phyloP scores from a whole-genome alignment of 2,888 invertebrate genomes.

The Aphidoletes aphidimyza region DNA sequence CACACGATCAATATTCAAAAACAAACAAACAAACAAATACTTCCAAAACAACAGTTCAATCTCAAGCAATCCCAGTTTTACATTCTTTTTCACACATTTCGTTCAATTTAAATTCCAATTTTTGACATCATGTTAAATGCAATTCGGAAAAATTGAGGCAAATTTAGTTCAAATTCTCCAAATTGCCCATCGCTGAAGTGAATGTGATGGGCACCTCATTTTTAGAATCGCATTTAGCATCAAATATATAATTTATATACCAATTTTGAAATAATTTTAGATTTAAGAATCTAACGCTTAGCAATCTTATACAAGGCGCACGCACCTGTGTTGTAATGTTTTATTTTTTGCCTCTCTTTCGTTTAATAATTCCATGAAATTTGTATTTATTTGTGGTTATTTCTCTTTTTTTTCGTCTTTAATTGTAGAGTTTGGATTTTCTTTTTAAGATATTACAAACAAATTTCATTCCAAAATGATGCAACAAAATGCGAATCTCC shows the following conservation, averaged over 20 bases:
- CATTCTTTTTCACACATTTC: background rate
- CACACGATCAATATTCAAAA: background rate
- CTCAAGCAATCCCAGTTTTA: conserved; percentile 38
- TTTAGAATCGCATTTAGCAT: background rate
- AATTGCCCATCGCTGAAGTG: no score
- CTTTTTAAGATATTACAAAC: background rate
- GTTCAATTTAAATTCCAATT: background rate
- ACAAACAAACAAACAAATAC: background rate
- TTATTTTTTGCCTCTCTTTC: background rate
- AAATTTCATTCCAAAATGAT: conserved; percentile 17
- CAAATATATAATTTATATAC: background rate
- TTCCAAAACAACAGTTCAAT: conserved; percentile 22
- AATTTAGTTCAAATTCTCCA: no score
- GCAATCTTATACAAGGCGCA: background rate
- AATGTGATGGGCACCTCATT: background rate
- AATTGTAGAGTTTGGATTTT: background rate
- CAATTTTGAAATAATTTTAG: background rate
- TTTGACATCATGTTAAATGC: background rate
- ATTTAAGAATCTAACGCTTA: conserved; percentile 39
- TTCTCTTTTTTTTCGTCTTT: background rate
- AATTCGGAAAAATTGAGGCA: background rate
- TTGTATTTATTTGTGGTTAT: background rate
- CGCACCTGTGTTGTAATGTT: background rate
- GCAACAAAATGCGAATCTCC: background rate
- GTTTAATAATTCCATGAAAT: background rate